These are phyloP conservation scores for Nudaria mundana DNA, from an alignment of 2,888 invertebrate genomes.

Conservation along the genomic window DNA sequence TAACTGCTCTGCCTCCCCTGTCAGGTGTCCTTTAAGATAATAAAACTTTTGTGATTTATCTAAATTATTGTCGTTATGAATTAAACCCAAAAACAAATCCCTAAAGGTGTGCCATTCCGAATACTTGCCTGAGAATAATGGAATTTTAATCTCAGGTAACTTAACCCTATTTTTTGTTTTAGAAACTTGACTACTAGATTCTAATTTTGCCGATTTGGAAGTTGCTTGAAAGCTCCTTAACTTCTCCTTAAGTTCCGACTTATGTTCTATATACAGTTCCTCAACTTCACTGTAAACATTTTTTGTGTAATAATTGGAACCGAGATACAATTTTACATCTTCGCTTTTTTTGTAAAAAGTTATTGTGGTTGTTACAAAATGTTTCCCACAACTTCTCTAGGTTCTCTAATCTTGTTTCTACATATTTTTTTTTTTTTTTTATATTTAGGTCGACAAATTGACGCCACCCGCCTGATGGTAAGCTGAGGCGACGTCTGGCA, in stretches of 20 bases:
- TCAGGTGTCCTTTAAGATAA: no score
- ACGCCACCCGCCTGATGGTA: no score
- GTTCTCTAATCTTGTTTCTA: not conserved
- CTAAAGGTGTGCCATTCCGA: constrained; percentile 24
- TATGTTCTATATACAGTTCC: not conserved
- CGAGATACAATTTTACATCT: not conserved
- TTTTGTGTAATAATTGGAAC: not conserved
- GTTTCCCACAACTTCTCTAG: not conserved
- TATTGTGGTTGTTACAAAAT: not conserved
- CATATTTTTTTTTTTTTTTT: no score
- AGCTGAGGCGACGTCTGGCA: no score
- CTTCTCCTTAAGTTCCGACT: not conserved
- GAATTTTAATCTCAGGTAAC: constrained; percentile 9
- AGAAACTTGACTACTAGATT: no score
- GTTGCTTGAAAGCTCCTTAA: no score
- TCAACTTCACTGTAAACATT: not conserved
- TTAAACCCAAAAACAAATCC: no score
- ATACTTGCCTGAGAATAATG: not conserved
- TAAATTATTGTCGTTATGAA: no score
- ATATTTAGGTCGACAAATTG: no score
- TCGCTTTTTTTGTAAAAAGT: not conserved
- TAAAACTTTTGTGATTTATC: no score
- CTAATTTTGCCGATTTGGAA: not conserved
- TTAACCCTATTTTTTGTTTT: not conserved
- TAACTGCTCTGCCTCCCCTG: no score